A percentile compares a stretch with the other conserved stretches of the same genome.
These are phyloP conservation scores for Sebastes cheni DNA, from an alignment of 2,797 vertebrate species.

Conservation along the genomic window DNA sequence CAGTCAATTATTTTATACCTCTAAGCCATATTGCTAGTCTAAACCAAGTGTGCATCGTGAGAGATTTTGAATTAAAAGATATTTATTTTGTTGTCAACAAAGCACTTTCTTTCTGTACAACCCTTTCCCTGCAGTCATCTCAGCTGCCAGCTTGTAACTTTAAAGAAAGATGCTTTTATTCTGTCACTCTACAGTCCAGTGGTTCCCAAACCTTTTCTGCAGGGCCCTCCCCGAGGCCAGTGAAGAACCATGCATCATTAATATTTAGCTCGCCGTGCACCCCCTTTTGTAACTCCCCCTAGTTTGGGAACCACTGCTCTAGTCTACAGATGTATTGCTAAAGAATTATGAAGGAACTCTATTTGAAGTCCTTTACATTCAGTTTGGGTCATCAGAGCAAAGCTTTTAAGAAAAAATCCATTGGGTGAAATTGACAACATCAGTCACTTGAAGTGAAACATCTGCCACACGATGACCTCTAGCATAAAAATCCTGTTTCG, in stretches of 20 bases:
- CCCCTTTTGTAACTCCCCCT: too few relatives aligned
- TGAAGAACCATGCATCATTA: too few relatives aligned
- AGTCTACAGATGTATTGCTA: not conserved
- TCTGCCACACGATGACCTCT: not conserved
- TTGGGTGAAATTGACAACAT: not conserved
- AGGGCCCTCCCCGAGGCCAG: too few relatives aligned
- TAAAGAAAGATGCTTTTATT: not conserved
- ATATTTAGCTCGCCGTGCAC: too few relatives aligned
- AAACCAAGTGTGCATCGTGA: not conserved
- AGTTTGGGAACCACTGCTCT: too few relatives aligned
- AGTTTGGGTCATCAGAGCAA: not conserved
- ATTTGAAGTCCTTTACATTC: not conserved
- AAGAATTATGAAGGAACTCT: not conserved
- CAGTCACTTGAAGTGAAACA: not conserved
- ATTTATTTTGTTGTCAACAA: not conserved
- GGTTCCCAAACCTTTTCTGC: too few relatives aligned
- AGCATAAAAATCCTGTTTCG: not conserved
- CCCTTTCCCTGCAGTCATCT: not conserved
- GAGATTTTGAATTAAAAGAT: not conserved
- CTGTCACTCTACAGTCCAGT: not conserved
- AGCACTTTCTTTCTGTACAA: not conserved
- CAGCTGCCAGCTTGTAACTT: not conserved
- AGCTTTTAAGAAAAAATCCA: not conserved
- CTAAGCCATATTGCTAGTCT: too few relatives aligned
- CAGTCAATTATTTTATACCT: not conserved